Conservation (phyloP, 2,888 invertebrate genomes). For the Eilema depressum region DNA sequence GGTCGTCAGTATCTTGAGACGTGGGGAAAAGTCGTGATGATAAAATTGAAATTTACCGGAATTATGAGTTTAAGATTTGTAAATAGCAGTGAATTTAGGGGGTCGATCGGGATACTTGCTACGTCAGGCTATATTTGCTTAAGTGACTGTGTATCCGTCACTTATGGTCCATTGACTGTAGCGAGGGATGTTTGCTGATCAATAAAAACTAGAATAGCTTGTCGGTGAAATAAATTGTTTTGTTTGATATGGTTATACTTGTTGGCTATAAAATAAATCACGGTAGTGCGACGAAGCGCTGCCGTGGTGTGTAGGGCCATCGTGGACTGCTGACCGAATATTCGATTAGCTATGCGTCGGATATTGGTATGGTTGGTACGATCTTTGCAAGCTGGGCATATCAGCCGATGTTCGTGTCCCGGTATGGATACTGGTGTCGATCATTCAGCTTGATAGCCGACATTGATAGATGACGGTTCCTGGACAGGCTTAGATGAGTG, state of each 20-base stretch:
- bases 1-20: not conserved
- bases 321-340: too few species aligned
- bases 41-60: constrained; percentile 12
- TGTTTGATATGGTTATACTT: too few species aligned
- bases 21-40: not conserved
- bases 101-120: not conserved
- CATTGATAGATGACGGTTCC: constrained; percentile 6
- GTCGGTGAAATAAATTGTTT: too few species aligned
- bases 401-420: too few species aligned
- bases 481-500: constrained; percentile 1
- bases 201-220: not conserved
- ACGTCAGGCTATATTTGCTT: not conserved
- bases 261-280: too few species aligned
- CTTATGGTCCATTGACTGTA: not conserved
- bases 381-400: too few species aligned
- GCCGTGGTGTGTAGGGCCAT: too few species aligned
- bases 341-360: too few species aligned
- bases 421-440: not conserved
- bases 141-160: not conserved
- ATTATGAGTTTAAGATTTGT: not conserved
- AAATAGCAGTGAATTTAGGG: not conserved
- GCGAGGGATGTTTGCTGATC: not conserved
- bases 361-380: too few species aligned
- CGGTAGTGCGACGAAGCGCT: too few species aligned
- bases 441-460: not conserved